These are phyloP conservation scores for Dryobates pubescens DNA, from an alignment of 2,797 vertebrate genomes.

Conservation along the genomic window DNA sequence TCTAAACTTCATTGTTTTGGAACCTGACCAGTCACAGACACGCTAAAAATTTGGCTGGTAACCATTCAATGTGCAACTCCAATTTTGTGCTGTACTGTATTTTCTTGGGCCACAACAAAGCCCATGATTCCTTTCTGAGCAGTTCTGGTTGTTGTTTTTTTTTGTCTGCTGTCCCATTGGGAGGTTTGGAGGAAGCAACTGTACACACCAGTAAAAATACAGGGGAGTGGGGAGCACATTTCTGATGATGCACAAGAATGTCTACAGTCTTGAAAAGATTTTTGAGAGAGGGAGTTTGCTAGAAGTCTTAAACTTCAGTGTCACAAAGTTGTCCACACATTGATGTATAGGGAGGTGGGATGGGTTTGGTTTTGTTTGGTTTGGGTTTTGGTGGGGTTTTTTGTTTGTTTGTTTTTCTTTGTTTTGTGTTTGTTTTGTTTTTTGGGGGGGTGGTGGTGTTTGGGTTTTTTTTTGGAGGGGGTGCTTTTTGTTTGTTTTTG, in stretches of 20 bases:
- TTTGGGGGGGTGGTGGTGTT: too few species aligned
- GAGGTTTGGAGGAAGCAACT: background rate
- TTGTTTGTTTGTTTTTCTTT: background rate
- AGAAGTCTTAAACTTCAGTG: background rate
- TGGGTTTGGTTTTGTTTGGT: background rate
- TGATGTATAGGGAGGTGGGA: background rate
- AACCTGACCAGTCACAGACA: background rate
- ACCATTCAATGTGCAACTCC: background rate
- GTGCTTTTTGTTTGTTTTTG: background rate
- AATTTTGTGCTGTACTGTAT: background rate
- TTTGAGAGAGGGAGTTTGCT: background rate
- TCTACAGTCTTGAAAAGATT: background rate
- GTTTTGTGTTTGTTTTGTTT: background rate
- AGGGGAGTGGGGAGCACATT: background rate
- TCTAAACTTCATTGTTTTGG: constrained; percentile 10
- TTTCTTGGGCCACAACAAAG: background rate
- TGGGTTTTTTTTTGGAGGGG: too few species aligned
- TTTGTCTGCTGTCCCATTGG: background rate
- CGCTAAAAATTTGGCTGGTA: background rate
- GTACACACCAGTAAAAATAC: background rate
- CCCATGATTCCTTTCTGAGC: background rate
- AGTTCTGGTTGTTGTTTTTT: background rate
- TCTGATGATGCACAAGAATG: background rate
- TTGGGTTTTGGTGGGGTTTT: background rate
- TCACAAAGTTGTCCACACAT: background rate